Base-by-base conservation (phyloP, 1,140 invertebrate species). In the Panagrolaimus sp. region DNA sequence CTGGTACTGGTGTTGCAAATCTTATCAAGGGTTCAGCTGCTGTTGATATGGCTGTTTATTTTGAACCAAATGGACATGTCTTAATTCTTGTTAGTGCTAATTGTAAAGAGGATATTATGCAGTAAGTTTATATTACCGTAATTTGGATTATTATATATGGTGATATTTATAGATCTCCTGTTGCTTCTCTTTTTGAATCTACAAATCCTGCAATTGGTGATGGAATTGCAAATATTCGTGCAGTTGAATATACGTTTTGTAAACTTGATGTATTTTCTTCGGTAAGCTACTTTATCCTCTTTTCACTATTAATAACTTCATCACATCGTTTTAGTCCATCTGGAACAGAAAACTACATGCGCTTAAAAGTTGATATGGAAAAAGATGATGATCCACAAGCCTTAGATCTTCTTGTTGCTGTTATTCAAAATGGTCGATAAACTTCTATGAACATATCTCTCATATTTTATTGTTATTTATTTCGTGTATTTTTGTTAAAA, bases 61-160 rank as follows among this genome's bases (percentile, higher is more conserved):
- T 99, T 86, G 96, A 99, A 86, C 94, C 96, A 0, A 99, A 99
- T 86, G 96, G 96, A 0, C 96, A 99, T 86, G 96, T 96, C 9
- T 98, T 95, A 1, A 90, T 81, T 43, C 63, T 83, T 42, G 86
- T 87, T 66, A 85, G 83, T 74, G 68, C 80, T 9, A 68, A 72
- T n/a, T 80, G 78, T 70, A 48, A 76, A 13, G 42, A 70, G n/a
- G 68, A 20, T 4, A 4, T 38, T 38, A 38, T 25, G 51, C 4
- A 57, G 1, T 14, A 69, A 76, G 65, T 67, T 62, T 20, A 16
- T n/a, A n/a, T 38, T 38, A 38, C 14, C 9, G 16, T 9, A 38
- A 5, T 62, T 14, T 13, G 11, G 5, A 62, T 11, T 13, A 16
- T 16, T 13, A 38, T 62, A n/a, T 11, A 2, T 9, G 11, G 5